phyloP scores from a whole-genome alignment of 2,888 invertebrate species.

The Limenitis camilla region DNA sequence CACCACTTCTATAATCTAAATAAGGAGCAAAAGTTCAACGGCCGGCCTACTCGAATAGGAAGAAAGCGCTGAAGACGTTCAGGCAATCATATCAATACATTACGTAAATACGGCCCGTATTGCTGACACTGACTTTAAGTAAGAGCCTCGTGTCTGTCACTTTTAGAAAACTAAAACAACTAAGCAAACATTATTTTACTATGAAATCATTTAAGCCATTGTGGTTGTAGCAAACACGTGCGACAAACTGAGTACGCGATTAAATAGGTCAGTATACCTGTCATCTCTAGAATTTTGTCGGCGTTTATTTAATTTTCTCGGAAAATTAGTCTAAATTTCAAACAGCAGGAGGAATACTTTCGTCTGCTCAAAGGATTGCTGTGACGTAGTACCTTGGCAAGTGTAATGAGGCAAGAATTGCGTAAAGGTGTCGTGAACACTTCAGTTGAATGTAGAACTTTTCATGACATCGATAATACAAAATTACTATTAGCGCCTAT shows the following conservation, averaged over 20 bases:
- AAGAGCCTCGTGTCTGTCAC: too few species aligned
- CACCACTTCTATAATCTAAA: constrained; percentile 71
- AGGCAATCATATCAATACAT: constrained; percentile 7
- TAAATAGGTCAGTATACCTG: constrained; percentile 51
- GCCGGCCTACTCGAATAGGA: constrained; percentile 53
- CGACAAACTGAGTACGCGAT: constrained; percentile 27
- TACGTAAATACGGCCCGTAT: not conserved
- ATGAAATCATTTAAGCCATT: constrained; percentile 6
- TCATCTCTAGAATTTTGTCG: constrained; percentile 26
- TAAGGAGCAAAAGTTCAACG: constrained; percentile 74
- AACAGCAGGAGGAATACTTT: constrained; percentile 44
- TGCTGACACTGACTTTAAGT: not conserved
- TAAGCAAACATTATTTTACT: not conserved
- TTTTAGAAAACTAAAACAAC: not conserved
- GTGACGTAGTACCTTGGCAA: constrained; percentile 64
- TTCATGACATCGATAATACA: constrained; percentile 55
- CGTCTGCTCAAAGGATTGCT: constrained; percentile 43
- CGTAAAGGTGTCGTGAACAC: constrained; percentile 67
- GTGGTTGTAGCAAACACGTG: constrained; percentile 7
- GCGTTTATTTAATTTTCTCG: constrained; percentile 25
- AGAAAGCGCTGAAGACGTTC: constrained; percentile 49
- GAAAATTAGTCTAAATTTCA: constrained; percentile 49
- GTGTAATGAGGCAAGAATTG: constrained; percentile 63
- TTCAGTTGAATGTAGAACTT: constrained; percentile 56
- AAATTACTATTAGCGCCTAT: constrained; percentile 61